Base-by-base conservation (phyloP, 1,140 invertebrate species). In the Drosophila ercepeae region DNA sequence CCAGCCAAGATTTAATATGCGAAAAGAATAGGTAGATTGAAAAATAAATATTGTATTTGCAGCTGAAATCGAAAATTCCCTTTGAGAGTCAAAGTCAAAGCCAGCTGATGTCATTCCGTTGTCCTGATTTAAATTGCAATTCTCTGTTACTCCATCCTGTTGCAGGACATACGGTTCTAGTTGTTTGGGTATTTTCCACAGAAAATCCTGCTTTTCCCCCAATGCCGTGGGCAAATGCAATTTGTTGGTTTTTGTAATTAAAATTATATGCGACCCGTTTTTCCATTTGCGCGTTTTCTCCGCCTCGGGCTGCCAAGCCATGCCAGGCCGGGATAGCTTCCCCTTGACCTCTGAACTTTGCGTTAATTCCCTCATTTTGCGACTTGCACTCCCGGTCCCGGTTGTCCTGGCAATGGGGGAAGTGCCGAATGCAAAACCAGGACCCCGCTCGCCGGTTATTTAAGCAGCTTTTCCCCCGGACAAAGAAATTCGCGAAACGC, bases 191-290 rank as follows among this genome's bases (percentile, higher is more conserved):
- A n/a, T n/a, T n/a, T n/a, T n/a, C n/a, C n/a, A n/a, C n/a, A n/a
- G n/a, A n/a, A n/a, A n/a, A n/a, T n/a, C n/a, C n/a, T n/a, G n/a
- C n/a, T n/a, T n/a, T 7, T 8, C 16, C 4, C 14, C 14, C 4
- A 18, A 8, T 16, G 59, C 36, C 19, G 14, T 16, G 7, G 39
- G 19, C 36, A 21, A 67, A 64, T 65, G 60, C 63, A 67, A 65
- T 67, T 67, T 67, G 63, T 65, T 67, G 60, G 63, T 23, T 25
- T 64, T 52, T 52, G 63, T 45, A 67, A 67, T 67, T 67, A 67
- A 67, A 53, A 67, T 53, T 65, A 45, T 44, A 65, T 67, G 60
- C 58, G 29, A 21, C 14, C 13, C 23, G 11, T 6, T 45, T 11
- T 45, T 14, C 7, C 27, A 34, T 50, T 50, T 7, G 34, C 13